Evolutionary conservation across 2,888 invertebrate genomes (phyloP).

Genomic region (Cephus rjabovi): DNA sequence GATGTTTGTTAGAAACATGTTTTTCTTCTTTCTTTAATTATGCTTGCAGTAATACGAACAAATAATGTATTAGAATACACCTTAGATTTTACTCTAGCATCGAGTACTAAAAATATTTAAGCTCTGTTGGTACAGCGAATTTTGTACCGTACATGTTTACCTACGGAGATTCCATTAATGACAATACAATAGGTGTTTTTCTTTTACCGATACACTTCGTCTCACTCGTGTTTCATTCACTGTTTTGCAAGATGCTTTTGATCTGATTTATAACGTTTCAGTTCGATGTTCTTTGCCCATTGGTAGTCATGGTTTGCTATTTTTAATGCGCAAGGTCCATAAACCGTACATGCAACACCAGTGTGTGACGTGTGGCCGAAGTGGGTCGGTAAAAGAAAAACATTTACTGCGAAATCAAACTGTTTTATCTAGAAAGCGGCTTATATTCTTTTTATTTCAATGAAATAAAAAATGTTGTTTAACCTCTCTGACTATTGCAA

Average conservation of each 20-base stretch:
- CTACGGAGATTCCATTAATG: background rate
- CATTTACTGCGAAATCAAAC: background rate
- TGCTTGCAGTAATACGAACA: background rate
- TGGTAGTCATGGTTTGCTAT: too few relatives aligned
- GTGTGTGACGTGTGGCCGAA: too few relatives aligned
- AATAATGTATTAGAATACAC: background rate
- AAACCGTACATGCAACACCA: too few relatives aligned
- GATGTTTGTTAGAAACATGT: slow-evolving; percentile 79
- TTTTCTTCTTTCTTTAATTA: background rate
- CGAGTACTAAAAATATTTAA: background rate
- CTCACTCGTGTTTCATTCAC: too few relatives aligned
- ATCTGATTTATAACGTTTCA: too few relatives aligned
- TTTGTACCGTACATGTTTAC: background rate
- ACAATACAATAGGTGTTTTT: background rate
- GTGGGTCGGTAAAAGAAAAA: too few relatives aligned
- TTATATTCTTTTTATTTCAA: background rate
- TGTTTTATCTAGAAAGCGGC: background rate
- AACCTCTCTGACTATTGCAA: background rate
- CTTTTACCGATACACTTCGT: too few relatives aligned
- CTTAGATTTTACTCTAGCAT: background rate
- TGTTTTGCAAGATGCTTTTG: too few relatives aligned
- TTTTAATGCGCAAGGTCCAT: too few relatives aligned
- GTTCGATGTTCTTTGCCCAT: too few relatives aligned
- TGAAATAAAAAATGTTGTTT: background rate
- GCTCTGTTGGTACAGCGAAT: background rate